These are phyloP conservation scores for Apogon hyalosoma DNA, from an alignment of 2,797 vertebrate species.

Conservation along the genomic window DNA sequence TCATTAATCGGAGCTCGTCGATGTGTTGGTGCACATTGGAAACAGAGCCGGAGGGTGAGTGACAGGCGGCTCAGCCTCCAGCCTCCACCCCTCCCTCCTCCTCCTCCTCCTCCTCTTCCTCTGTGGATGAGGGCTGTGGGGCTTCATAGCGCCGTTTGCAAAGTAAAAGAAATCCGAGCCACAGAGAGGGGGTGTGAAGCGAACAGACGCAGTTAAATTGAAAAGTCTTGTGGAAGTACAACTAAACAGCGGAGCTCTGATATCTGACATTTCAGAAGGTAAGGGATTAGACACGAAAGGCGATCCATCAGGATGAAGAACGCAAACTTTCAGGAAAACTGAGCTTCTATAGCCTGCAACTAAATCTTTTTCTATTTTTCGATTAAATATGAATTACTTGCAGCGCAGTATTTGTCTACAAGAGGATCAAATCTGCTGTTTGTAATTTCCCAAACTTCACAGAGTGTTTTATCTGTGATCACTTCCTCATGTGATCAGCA, in stretches of 20 bases:
- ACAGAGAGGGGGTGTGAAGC: slow-evolving; percentile 80
- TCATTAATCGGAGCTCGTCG: slow-evolving; percentile 47
- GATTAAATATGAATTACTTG: slow-evolving; percentile 21
- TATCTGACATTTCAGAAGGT: slow-evolving; percentile 73
- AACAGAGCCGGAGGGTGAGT: slow-evolving; percentile 63
- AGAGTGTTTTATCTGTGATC: slow-evolving; percentile 6
- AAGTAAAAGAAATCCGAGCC: slow-evolving; percentile 82
- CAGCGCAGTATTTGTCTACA: neutral
- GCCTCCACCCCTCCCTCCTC: slow-evolving; percentile 41
- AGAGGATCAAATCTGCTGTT: neutral
- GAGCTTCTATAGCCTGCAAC: neutral
- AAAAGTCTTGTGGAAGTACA: slow-evolving; percentile 78
- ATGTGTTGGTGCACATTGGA: slow-evolving; percentile 27
- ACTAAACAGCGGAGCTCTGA: slow-evolving; percentile 71
- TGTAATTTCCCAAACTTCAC: neutral
- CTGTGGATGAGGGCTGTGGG: slow-evolving; percentile 50
- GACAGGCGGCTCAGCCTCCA: slow-evolving; percentile 66
- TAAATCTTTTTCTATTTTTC: slow-evolving; percentile 2
- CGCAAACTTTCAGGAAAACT: slow-evolving; percentile 28
- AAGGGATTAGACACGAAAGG: slow-evolving; percentile 60
- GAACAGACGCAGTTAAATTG: slow-evolving; percentile 78
- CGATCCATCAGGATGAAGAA: slow-evolving; percentile 3
- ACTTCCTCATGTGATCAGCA: neutral
- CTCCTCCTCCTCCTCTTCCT: slow-evolving; percentile 8
- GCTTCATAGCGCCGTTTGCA: slow-evolving; percentile 50